Evolutionary conservation across 2,113 vertebrate species (phyloP).

Genomic region (Chrysemys picta): DNA sequence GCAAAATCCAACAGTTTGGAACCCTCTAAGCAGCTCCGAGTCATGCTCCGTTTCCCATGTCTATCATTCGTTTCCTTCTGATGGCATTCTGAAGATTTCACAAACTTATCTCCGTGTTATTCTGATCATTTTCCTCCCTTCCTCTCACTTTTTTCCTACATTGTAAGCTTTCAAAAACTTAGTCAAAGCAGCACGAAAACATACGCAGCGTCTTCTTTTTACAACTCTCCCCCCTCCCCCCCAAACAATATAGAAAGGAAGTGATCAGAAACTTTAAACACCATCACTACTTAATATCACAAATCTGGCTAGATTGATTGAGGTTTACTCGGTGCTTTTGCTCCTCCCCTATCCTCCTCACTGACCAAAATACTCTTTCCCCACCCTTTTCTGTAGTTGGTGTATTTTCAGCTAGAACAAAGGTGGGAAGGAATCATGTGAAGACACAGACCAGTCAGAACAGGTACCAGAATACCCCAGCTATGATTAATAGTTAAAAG

Average conservation of each 20-base stretch:
- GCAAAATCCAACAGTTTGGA: neutral
- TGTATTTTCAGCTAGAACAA: neutral
- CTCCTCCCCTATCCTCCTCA: neutral
- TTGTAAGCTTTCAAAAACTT: neutral
- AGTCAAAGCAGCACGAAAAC: neutral
- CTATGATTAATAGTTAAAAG: neutral
- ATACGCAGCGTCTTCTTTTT: neutral
- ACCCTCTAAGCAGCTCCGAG: neutral
- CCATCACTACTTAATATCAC: neutral
- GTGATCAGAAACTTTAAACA: neutral
- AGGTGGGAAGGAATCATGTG: slow-evolving; percentile 23
- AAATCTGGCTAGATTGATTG: neutral
- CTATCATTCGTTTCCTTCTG: neutral
- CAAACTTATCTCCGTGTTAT: neutral
- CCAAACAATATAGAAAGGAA: neutral
- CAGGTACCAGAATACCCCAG: slow-evolving; percentile 25
- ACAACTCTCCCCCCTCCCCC: too few species aligned
- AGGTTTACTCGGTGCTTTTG: neutral
- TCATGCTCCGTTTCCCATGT: neutral
- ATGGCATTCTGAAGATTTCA: neutral
- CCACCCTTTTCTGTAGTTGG: neutral
- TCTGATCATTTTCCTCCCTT: neutral
- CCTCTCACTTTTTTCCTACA: neutral
- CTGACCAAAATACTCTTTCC: neutral
- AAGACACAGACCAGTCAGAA: slow-evolving; percentile 55